These are phyloP conservation scores for Alexandromys fortis DNA, from an alignment of 2,113 vertebrate species.

Conservation along the genomic window DNA sequence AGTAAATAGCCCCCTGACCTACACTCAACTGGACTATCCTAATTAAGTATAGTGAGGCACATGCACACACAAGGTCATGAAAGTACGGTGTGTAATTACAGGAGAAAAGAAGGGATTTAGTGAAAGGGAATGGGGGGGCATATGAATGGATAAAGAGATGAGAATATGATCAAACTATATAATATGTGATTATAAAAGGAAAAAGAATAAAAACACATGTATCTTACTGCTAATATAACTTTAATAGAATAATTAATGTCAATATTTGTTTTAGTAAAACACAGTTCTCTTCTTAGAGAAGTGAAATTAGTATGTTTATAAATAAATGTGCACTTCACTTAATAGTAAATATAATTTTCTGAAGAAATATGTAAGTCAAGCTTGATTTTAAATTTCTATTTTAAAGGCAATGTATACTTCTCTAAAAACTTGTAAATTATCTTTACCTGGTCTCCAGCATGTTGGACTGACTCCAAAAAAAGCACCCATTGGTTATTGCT, in stretches of 20 bases:
- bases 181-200: neutral
- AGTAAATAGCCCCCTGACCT: neutral
- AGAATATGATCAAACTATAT: neutral
- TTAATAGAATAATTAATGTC: neutral
- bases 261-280: conserved; percentile 7
- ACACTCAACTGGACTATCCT: neutral
- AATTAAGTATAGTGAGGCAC: neutral
- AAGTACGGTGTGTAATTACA: neutral
- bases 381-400: neutral
- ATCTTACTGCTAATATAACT: neutral
- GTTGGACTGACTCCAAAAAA: neutral
- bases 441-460: conserved; percentile 47
- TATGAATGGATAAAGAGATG: neutral
- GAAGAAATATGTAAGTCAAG: neutral
- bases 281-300: neutral
- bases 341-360: conserved; percentile 22
- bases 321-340: neutral
- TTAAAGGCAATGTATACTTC: neutral
- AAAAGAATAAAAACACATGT: neutral
- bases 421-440: neutral
- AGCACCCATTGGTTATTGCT: neutral
- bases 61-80: neutral
- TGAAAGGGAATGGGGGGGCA: too few relatives aligned
- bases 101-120: neutral
- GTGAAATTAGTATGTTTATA: neutral